Percentiles rank a stretch among this genome's conserved stretches.
These are phyloP conservation scores for Hemistola chrysoprasaria DNA, from an alignment of 2,888 invertebrate species.

Conservation along the genomic window DNA sequence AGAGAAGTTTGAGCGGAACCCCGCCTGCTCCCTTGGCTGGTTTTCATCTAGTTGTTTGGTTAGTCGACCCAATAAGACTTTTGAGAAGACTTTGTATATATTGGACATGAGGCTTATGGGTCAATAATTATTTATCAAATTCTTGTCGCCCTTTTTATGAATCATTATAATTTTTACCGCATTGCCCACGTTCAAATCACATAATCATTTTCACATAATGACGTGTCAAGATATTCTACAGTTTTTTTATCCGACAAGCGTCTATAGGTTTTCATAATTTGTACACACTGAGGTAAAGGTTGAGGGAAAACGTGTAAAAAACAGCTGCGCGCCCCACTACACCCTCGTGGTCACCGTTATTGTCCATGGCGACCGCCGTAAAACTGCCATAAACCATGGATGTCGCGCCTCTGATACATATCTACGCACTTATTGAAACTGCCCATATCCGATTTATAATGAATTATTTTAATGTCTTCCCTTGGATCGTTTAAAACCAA, in stretches of 20 bases:
- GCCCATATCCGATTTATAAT: conserved; percentile 41
- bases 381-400: conserved; percentile 71
- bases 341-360: conserved; percentile 73
- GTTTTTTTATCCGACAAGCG: conserved; percentile 18
- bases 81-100: too few species aligned
- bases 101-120: too few species aligned
- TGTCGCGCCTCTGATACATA: conserved; percentile 47
- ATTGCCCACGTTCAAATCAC: too few species aligned
- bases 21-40: too few species aligned
- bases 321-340: conserved; percentile 80
- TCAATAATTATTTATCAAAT: too few species aligned
- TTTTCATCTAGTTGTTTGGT: too few species aligned
- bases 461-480: conserved; percentile 32
- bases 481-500: background rate
- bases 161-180: too few species aligned
- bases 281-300: conserved; percentile 56
- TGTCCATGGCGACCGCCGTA: conserved; percentile 58
- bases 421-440: conserved; percentile 61
- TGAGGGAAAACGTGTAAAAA: conserved; percentile 81
- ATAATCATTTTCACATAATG: background rate
- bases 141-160: too few species aligned
- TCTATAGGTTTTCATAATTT: conserved; percentile 40
- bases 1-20: too few species aligned
- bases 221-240: conserved; percentile 3
- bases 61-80: too few species aligned